Evolutionary conservation across 2,797 vertebrate genomes (phyloP).

Genomic region (Basileuterus tristriatus): DNA sequence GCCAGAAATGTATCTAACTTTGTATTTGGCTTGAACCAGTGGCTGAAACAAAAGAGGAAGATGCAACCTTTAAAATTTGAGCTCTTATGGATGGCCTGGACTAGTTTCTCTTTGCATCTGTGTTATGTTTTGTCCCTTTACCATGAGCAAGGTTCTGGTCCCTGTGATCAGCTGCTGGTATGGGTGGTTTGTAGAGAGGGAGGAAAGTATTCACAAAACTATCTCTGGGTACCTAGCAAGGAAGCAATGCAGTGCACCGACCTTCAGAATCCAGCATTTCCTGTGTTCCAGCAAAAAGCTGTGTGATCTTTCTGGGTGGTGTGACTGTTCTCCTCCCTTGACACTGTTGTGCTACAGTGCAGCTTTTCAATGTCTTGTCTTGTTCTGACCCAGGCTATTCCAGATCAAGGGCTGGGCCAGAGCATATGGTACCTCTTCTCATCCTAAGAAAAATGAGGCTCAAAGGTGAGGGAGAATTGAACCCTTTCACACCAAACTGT

Average conservation of each 20-base stretch:
- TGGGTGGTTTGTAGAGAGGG: not conserved
- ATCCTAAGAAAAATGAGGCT: not conserved
- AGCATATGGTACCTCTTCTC: not conserved
- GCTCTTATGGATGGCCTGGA: not conserved
- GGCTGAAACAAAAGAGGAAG: not conserved
- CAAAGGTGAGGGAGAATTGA: not conserved
- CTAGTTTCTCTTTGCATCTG: not conserved
- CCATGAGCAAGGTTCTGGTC: not conserved
- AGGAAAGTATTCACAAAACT: not conserved
- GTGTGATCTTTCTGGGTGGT: not conserved
- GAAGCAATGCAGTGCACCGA: not conserved
- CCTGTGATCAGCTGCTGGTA: not conserved
- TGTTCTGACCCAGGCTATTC: not conserved
- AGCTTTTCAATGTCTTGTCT: fast-evolving
- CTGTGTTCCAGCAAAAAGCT: not conserved
- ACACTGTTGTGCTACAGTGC: not conserved
- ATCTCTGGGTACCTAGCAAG: not conserved
- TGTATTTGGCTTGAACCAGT: not conserved
- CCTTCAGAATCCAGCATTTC: not conserved
- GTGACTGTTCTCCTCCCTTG: not conserved
- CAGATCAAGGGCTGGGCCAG: not conserved
- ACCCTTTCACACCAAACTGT: fast-evolving
- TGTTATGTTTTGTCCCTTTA: not conserved
- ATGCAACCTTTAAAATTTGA: not conserved
- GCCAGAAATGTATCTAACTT: not conserved